These are phyloP conservation scores for Metridium senile DNA, from an alignment of 92 coral and sea anemone species.

Conservation along the genomic window DNA sequence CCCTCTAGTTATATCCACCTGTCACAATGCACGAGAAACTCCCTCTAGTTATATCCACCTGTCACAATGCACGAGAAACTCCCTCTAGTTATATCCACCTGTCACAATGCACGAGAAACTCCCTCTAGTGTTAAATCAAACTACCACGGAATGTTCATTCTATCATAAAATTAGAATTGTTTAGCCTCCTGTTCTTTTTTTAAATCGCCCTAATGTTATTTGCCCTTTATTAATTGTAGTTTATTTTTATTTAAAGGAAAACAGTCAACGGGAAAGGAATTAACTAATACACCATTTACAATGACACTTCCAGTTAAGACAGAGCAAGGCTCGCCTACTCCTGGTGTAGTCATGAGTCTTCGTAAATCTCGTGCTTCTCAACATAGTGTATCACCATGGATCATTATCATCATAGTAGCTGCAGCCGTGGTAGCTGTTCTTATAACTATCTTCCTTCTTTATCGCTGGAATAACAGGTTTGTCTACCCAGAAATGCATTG, in stretches of 20 bases:
- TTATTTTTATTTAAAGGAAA: neutral
- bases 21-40: no score
- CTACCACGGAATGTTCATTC: no score
- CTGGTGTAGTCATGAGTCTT: constrained; percentile 27
- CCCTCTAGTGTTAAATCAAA: no score
- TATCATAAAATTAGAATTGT: neutral
- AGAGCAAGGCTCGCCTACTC: constrained; percentile 19
- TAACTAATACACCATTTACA: neutral
- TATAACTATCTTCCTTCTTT: constrained; percentile 54
- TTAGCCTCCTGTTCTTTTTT: neutral
- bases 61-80: no score
- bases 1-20: no score
- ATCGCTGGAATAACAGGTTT: constrained; percentile 78
- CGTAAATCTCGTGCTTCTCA: constrained; percentile 16
- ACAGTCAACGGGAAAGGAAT: neutral
- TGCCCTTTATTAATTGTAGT: neutral
- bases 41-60: no score
- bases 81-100: no score
- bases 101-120: no score
- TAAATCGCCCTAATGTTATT: neutral
- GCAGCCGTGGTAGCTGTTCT: constrained; percentile 65
- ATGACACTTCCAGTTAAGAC: constrained; percentile 4
- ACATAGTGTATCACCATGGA: constrained; percentile 55
- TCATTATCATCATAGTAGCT: constrained; percentile 50
- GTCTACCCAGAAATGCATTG: constrained; percentile 7